Base-by-base conservation (phyloP, 1,140 invertebrate genomes). In the Radopholus similis region DNA sequence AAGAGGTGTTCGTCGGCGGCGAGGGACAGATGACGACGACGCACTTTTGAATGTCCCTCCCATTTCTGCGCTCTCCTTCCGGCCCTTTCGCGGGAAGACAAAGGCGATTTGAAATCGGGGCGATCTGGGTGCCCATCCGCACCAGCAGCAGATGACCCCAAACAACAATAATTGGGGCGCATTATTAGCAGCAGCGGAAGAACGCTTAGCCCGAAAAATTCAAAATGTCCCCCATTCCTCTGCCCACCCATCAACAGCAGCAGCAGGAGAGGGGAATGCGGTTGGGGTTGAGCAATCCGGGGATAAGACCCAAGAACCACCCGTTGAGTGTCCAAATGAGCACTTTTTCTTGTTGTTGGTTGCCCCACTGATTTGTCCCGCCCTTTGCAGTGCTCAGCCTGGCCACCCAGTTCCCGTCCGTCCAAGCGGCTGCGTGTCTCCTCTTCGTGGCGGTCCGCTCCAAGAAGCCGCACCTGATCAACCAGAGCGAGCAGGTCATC, bases 361-460 rank as follows among this genome's bases (percentile, higher is more conserved):
- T 21, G 26, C 26, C 6, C 44, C 26, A 21, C 26, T 4, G 6
- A 47, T 18, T 47, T 40, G 23, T 44, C 11, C 30, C 30, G 1
- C 1, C 13, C 4, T 23, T 49, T 62, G 40, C 5, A 62, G 59
- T 32, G 26, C 40, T 62, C 28, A 21, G 11, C 34, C 32, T 62
- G 38, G 59, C 59, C 23, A 62, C 59, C 2, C 59, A 62, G 30
- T 49, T 62, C 18, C 40, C 40, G 23, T 62, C 59, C 6, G 49
- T 62, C 4, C 59, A 62, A 62, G 59, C 59, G 42, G 28, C 59
- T 42, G 59, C 59, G 26, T 40, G 34, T 35, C 59, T 62, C 18
- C 40, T 62, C 5, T 62, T 62, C 47, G 42, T 42, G 11, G 59
- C 59, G 6, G 28, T 62, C 9, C 59, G 59, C 35, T 42, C 40